Percentiles rank a stretch among this genome's conserved stretches.
phyloP scores from a whole-genome alignment of 2,888 invertebrate genomes.

The Diarsia mendica region DNA sequence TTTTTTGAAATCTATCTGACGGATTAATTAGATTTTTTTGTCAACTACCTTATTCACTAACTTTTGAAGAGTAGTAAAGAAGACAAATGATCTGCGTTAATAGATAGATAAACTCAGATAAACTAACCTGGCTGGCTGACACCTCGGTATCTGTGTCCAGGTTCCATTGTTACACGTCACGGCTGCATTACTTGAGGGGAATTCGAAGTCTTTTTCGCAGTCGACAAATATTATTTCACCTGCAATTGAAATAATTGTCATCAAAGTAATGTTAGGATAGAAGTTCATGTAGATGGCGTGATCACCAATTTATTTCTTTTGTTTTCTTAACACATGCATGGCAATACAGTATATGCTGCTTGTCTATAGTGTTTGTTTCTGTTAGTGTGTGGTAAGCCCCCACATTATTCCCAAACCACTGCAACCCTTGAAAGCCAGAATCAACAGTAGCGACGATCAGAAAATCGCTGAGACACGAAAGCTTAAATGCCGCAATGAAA shows the following conservation, averaged over 20 bases:
- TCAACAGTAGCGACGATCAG: no score
- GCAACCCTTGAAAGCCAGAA: no score
- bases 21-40: no score
- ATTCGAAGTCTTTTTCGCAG: conserved; percentile 96
- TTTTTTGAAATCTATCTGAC: no score
- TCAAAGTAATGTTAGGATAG: neutral
- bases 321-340: neutral
- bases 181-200: conserved; percentile 93
- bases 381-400: no score
- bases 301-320: neutral
- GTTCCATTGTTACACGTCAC: conserved; percentile 98
- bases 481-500: no score
- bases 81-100: neutral
- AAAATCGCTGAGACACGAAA: no score
- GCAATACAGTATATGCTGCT: no score
- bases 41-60: neutral
- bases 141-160: conserved; percentile 97
- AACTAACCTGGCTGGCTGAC: conserved; percentile 93
- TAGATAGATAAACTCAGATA: neutral
- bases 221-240: conserved; percentile 91
- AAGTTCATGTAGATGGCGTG: neutral
- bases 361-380: no score
- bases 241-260: conserved; percentile 62
- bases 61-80: neutral
- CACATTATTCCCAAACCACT: no score